Percentiles rank a stretch among this genome's conserved stretches.
Evolutionary conservation across 1,140 invertebrate species (phyloP).

Genomic region (Meloidogyne hapla): DNA sequence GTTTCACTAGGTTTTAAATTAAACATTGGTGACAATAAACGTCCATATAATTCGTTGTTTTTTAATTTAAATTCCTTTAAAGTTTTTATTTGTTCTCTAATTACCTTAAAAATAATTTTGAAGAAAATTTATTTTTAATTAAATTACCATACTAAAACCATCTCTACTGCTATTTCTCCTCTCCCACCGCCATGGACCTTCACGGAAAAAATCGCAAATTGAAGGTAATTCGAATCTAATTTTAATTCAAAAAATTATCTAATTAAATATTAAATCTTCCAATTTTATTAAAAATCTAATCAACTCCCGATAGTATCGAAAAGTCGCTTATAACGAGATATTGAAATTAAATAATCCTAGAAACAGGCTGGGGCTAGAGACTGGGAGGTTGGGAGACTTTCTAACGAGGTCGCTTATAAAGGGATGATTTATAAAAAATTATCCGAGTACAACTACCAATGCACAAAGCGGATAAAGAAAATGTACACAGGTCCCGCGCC

Average conservation of each 20-base stretch:
- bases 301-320: too few relatives aligned
- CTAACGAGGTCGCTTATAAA: too few relatives aligned
- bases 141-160: constrained; percentile 17
- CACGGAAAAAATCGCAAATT: constrained; percentile 22
- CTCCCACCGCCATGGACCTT: constrained; percentile 21
- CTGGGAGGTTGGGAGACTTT: too few relatives aligned
- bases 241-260: background rate
- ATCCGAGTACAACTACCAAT: too few relatives aligned
- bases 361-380: too few relatives aligned
- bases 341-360: too few relatives aligned
- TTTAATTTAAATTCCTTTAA: background rate
- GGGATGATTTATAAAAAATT: too few relatives aligned
- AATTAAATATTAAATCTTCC: too few relatives aligned
- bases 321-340: too few relatives aligned
- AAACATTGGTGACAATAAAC: constrained; percentile 17
- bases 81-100: background rate
- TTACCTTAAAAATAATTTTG: constrained; percentile 8
- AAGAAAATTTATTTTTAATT: background rate
- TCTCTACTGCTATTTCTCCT: constrained; percentile 19
- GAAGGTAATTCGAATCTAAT: constrained; percentile 22
- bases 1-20: constrained; percentile 15
- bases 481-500: too few relatives aligned
- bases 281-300: too few relatives aligned
- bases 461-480: too few relatives aligned
- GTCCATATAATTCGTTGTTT: constrained; percentile 6